These are phyloP conservation scores for Sternotherus odoratus DNA, from an alignment of 2,797 vertebrate species.

Conservation along the genomic window DNA sequence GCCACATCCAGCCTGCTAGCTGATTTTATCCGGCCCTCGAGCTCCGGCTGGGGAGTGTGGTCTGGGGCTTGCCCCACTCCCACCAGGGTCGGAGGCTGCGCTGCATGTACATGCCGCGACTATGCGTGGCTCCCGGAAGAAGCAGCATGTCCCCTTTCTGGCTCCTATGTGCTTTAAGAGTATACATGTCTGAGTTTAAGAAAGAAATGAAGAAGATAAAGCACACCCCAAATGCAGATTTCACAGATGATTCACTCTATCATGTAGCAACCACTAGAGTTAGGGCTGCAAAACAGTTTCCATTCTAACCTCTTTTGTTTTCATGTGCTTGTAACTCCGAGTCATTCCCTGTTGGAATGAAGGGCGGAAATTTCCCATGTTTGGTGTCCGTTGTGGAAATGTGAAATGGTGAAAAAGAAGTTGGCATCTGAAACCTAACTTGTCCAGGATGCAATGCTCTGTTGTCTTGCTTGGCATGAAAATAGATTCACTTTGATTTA, in stretches of 20 bases:
- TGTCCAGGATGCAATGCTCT: too few species aligned
- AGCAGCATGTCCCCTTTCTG: too few species aligned
- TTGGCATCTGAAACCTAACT: neutral
- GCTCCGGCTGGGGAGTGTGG: too few species aligned
- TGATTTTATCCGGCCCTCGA: too few species aligned
- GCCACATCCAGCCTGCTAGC: too few species aligned
- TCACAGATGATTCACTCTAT: too few species aligned
- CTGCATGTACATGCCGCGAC: too few species aligned
- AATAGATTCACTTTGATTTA: too few species aligned
- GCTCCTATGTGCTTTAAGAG: neutral
- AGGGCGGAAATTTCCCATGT: neutral
- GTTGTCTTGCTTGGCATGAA: too few species aligned
- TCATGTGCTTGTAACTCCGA: neutral
- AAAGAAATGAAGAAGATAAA: neutral
- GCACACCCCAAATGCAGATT: neutral
- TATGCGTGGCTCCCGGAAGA: too few species aligned
- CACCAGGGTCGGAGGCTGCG: fast-evolving
- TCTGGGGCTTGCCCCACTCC: too few species aligned
- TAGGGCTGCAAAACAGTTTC: neutral
- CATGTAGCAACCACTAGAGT: neutral
- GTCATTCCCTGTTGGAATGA: too few species aligned
- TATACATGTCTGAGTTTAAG: neutral
- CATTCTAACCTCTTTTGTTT: neutral
- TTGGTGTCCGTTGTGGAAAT: neutral
- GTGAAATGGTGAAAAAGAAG: neutral